Evolutionary conservation across 2,113 vertebrate species (phyloP), one percentile per base, ranked within the genome.

Genomic region (Lampris megalopsis): DNA sequence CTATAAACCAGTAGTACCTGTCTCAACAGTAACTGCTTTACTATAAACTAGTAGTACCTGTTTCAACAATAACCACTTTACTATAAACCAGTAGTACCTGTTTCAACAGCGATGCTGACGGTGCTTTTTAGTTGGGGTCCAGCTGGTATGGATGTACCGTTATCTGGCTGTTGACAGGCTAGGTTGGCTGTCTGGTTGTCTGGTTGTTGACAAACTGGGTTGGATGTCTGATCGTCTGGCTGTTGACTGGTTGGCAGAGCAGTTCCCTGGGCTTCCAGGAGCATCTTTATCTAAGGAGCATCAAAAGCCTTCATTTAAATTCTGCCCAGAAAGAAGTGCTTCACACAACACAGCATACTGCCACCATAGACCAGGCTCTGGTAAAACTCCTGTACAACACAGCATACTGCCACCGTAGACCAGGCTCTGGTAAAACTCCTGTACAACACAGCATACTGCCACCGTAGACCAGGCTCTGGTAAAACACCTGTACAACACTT

Each of bases 91-190:
- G 48, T 9, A 13, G 88, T 93, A 99, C 98, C 98, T 95, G 98
- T 99, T 88, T 93, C 95, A 50, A 99, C 97, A 2, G 97, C 97
- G 63, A 99, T 88, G 93, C 96, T 99, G 59, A 96, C 93, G n/a
- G 93, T 94, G 68, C 73, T 94, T 74, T 63, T 94, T 48, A 45
- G 1, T n/a, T 60, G 40, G 4, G n/a, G 6, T 3, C 53, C 53
- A 56, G 87, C 0, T 88, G 72, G 0, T 24, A 24, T 24, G 24
- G 24, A 24, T 24, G 24, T 24, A 24, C 24, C 24, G 24, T 24
- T 1, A 47, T 41, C 84, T 1, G 88, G 71, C 0, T 3, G 85
- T 75, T 45, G 74, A 86, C 60, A 11, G 24, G 91, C 91, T 74
- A 94, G 94, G 81, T 90, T 87, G 59, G 91, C 88, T 76, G 91